Evolutionary conservation across 1,140 invertebrate species (phyloP).

Genomic region (Aphis craccivora): DNA sequence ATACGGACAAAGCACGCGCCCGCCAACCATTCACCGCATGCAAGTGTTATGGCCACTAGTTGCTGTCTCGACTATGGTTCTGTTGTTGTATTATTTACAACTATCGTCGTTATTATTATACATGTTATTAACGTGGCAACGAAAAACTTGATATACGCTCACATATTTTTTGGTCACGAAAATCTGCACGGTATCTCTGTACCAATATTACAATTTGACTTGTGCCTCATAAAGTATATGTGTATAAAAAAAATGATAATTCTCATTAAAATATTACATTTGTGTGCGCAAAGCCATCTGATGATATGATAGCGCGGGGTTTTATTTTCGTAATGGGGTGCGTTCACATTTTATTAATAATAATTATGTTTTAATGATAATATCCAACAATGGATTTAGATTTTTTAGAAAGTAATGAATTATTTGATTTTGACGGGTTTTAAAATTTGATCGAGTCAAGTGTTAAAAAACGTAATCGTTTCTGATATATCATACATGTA

Average conservation of each 20-base stretch:
- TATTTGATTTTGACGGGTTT: neutral
- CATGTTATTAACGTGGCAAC: too few species aligned
- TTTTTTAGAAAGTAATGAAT: neutral
- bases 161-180: neutral
- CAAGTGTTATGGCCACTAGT: neutral
- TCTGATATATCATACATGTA: neutral
- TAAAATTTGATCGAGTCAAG: neutral
- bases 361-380: neutral
- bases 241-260: neutral
- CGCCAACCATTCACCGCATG: neutral
- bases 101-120: neutral
- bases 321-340: neutral
- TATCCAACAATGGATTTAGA: neutral
- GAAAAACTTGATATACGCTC: neutral
- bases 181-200: neutral
- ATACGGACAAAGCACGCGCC: conserved; percentile 29
- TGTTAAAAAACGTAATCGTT: neutral
- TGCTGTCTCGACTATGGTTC: neutral
- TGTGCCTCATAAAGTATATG: too few species aligned
- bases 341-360: neutral
- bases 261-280: neutral
- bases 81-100: neutral
- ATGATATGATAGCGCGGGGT: neutral
- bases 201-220: neutral
- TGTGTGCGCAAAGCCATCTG: neutral